A percentile compares a stretch with the other conserved stretches of the same genome.
These are phyloP conservation scores for Clusia tigrina DNA, from an alignment of 2,888 invertebrate genomes.

Conservation along the genomic window DNA sequence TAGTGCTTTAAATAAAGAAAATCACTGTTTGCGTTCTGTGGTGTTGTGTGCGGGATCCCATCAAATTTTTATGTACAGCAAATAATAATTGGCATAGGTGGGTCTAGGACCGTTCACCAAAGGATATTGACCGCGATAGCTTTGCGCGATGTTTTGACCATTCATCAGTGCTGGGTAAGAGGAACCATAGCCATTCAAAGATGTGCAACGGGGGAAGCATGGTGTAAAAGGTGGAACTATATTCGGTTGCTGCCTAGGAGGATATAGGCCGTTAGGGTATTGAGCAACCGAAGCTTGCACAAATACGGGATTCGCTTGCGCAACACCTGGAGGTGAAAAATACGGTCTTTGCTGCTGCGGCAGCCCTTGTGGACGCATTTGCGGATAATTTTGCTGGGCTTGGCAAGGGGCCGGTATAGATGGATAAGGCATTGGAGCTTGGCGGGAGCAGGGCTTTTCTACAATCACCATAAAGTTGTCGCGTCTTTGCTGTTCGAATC, in stretches of 20 bases:
- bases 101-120: slow-evolving; percentile 9
- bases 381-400: not conserved
- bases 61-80: slow-evolving; percentile 29
- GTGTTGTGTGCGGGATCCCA: not conserved
- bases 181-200: not conserved
- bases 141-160: not conserved
- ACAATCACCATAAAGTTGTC: slow-evolving; percentile 19
- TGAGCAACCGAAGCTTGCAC: not conserved
- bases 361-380: not conserved
- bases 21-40: no score
- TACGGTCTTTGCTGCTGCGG: not conserved
- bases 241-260: slow-evolving; percentile 2
- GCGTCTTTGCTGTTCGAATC: slow-evolving; percentile 17
- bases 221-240: not conserved
- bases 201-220: slow-evolving; percentile 11
- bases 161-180: not conserved
- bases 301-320: not conserved
- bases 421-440: not conserved
- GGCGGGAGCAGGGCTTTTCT: slow-evolving; percentile 18
- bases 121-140: slow-evolving; percentile 10
- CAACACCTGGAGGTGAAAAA: not conserved
- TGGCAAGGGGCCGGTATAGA: not conserved
- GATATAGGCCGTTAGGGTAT: not conserved
- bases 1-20: not conserved
- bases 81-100: slow-evolving; percentile 25